Evolutionary conservation across 2,113 vertebrate genomes (phyloP), one percentile per base, ranked within the genome.

Genomic region (Xerus inauris): DNA sequence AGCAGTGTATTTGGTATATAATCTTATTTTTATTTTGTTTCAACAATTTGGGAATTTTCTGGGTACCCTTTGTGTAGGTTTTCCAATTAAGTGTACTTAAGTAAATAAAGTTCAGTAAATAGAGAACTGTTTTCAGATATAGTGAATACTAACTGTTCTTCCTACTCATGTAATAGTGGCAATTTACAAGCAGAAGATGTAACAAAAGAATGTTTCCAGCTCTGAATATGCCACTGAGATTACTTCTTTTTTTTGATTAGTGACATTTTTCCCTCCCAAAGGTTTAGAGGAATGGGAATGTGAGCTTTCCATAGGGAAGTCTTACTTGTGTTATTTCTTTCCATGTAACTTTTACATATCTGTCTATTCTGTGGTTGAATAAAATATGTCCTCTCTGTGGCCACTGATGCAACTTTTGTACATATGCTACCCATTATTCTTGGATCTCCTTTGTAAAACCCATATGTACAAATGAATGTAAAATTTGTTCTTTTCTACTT

Each of bases 131-230:
- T 93, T 97, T 97, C 90, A 87, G 93, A 92, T 75, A 64, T n/a
- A 85, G 38, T 84, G 19, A 97, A 96, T 62, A 97, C 92, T 94
- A 96, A 90, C 97, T 94, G 8, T 85, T 97, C 98, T 97, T 96
- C 69, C 92, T 93, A 65, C 89, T 97, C 89, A 59, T 47, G 69
- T 79, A 94, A 93, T 85, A 82, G 40, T 94, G 86, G 75, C 91
- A 95, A 84, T 40, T 94, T 88, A 93, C 54, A 97, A 95, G 65
- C 0, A 7, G 89, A 93, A 96, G 95, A 92, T 86, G 76, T 94
- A 98, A 97, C 94, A 97, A 93, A 90, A 92, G 49, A 0, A 3
- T 86, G 40, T 94, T 97, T 28, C 89, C 91, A 87, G 67, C 64
- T 87, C 40, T 0, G 72, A 96, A 82, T 1, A 0, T 95, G 59